A percentile compares a stretch with the other conserved stretches of the same genome.
These are phyloP conservation scores for Anthrax anthrax DNA, from an alignment of 2,888 invertebrate genomes.

Conservation along the genomic window DNA sequence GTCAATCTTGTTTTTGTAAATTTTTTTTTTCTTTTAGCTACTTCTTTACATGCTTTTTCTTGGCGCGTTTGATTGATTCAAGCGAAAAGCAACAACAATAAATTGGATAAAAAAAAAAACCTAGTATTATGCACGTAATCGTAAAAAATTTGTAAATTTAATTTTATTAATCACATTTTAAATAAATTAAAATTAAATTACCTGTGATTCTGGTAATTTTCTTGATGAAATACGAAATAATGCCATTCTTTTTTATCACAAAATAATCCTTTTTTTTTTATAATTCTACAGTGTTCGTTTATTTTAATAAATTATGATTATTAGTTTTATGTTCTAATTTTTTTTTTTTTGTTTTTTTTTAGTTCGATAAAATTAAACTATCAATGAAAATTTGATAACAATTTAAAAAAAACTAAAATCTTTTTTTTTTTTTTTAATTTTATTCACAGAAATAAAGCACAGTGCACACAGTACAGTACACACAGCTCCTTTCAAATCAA, in stretches of 20 bases:
- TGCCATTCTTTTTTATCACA: constrained; percentile 40
- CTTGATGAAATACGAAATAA: constrained; percentile 49
- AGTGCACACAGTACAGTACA: too few species aligned
- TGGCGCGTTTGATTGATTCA: background rate
- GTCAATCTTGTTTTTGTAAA: too few species aligned
- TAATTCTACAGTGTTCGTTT: background rate
- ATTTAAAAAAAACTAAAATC: background rate
- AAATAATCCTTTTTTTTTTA: background rate
- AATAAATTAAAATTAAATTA: too few species aligned
- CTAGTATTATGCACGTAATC: too few species aligned
- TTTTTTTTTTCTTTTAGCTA: too few species aligned
- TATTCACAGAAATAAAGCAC: too few species aligned
- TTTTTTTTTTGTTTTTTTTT: too few species aligned
- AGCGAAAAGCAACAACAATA: background rate
- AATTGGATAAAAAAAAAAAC: background rate
- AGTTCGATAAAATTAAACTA: background rate
- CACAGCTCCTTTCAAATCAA: too few species aligned
- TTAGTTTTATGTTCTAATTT: too few species aligned
- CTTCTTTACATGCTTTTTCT: background rate
- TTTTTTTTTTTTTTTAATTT: too few species aligned
- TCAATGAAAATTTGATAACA: background rate
- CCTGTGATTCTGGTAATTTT: constrained; percentile 49
- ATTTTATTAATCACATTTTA: too few species aligned
- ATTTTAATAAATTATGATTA: background rate
- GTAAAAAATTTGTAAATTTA: too few species aligned